These are phyloP conservation scores for Suncus etruscus DNA, from an alignment of 2,113 vertebrate species.

Conservation along the genomic window DNA sequence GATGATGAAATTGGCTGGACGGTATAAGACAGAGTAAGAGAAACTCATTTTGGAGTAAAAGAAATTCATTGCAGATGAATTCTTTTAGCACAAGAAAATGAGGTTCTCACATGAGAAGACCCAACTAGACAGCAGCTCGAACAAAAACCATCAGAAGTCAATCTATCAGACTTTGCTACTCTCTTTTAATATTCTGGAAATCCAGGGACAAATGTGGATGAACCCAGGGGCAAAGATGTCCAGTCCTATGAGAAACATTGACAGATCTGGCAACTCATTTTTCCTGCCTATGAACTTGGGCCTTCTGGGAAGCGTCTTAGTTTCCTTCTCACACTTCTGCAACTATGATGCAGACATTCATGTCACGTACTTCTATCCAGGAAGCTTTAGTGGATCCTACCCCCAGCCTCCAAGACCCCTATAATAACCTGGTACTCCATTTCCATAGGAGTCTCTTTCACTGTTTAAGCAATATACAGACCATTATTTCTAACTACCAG, in stretches of 20 bases:
- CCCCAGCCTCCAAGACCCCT: background rate
- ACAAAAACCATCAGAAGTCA: background rate
- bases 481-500: background rate
- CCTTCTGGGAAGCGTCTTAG: background rate
- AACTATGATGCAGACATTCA: background rate
- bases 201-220: no score
- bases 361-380: background rate
- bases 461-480: background rate
- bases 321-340: background rate
- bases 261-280: background rate
- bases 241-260: background rate
- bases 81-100: conserved; percentile 26
- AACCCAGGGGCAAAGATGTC: background rate
- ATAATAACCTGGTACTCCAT: background rate
- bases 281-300: background rate
- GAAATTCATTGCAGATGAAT: background rate
- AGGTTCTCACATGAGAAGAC: background rate
- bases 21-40: background rate
- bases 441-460: background rate
- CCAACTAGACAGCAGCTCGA: background rate
- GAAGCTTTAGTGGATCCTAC: background rate
- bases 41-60: background rate
- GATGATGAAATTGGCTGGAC: conserved; percentile 19
- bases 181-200: background rate
- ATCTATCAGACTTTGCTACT: background rate